A percentile compares a stretch with the other conserved stretches of the same genome.
These are phyloP conservation scores for Eilema caniola DNA, from an alignment of 2,888 invertebrate genomes.

Conservation along the genomic window DNA sequence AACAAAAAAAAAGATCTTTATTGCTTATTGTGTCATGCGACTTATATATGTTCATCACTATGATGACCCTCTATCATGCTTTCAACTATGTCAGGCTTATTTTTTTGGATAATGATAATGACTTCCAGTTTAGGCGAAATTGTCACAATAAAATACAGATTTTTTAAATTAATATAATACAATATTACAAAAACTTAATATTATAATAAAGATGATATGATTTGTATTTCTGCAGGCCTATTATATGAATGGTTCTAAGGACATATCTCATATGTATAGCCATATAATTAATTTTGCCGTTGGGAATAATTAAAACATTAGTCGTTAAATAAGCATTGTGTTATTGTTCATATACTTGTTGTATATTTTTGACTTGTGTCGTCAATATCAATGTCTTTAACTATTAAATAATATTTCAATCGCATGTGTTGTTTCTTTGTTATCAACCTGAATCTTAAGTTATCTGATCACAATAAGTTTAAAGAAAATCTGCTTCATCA, in stretches of 20 bases:
- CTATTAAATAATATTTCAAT: slow-evolving; percentile 52
- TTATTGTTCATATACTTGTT: slow-evolving; percentile 31
- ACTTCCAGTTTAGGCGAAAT: neutral
- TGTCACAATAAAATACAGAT: neutral
- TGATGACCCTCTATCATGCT: neutral
- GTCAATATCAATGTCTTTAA: slow-evolving; percentile 43
- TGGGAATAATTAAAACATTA: neutral
- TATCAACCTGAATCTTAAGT: neutral
- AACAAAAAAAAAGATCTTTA: neutral
- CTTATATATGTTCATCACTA: neutral
- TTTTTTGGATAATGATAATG: neutral
- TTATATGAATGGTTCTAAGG: slow-evolving; percentile 5
- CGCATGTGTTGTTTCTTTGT: slow-evolving; percentile 39
- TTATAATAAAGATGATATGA: neutral
- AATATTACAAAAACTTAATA: neutral
- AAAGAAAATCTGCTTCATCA: slow-evolving; percentile 60
- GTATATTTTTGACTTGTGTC: slow-evolving; percentile 43
- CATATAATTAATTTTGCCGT: neutral
- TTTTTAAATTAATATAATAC: neutral
- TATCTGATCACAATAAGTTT: neutral
- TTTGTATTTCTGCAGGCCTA: slow-evolving; percentile 13
- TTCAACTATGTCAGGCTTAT: neutral
- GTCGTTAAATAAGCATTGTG: slow-evolving; percentile 16
- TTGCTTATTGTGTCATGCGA: neutral
- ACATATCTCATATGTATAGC: slow-evolving; percentile 15